phyloP scores from a whole-genome alignment of 2,888 invertebrate genomes.

The Oxystoma pomonae region DNA sequence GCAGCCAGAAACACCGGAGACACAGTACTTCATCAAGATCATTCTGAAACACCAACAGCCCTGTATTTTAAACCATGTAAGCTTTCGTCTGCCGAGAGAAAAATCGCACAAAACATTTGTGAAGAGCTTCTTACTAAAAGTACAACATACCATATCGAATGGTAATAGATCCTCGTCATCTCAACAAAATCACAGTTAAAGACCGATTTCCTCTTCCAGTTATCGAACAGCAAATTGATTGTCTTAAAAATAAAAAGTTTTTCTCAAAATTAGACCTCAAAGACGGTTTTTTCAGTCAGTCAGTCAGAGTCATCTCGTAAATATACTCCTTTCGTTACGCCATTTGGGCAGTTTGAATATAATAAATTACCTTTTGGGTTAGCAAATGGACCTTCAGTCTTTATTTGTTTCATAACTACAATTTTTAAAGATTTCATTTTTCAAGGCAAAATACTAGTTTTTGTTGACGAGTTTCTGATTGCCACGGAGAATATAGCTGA shows the following conservation, averaged over 20 bases:
- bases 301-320: constrained; percentile 29
- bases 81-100: constrained; percentile 23
- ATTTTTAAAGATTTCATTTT: constrained; percentile 24
- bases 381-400: constrained; percentile 26
- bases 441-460: constrained; percentile 22
- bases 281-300: constrained; percentile 33
- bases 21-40: constrained; percentile 25
- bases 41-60: constrained; percentile 19
- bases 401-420: constrained; percentile 24
- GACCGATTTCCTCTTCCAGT: constrained; percentile 32
- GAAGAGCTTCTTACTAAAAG: constrained; percentile 19
- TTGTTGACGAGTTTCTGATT: constrained; percentile 27
- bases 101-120: constrained; percentile 19
- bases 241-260: constrained; percentile 29
- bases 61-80: constrained; percentile 19
- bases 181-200: constrained; percentile 31
- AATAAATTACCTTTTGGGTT: constrained; percentile 34
- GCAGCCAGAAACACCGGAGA: constrained; percentile 15
- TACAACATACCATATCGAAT: constrained; percentile 32
- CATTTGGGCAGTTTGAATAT: constrained; percentile 34
- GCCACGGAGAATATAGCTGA: constrained; percentile 15
- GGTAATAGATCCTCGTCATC: constrained; percentile 32
- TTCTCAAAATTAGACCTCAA: constrained; percentile 33
- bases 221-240: constrained; percentile 34
- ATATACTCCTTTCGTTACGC: constrained; percentile 35